Base-by-base conservation (phyloP, 2,113 vertebrate species). In the Sinocyclocheilus anshuiensis region DNA sequence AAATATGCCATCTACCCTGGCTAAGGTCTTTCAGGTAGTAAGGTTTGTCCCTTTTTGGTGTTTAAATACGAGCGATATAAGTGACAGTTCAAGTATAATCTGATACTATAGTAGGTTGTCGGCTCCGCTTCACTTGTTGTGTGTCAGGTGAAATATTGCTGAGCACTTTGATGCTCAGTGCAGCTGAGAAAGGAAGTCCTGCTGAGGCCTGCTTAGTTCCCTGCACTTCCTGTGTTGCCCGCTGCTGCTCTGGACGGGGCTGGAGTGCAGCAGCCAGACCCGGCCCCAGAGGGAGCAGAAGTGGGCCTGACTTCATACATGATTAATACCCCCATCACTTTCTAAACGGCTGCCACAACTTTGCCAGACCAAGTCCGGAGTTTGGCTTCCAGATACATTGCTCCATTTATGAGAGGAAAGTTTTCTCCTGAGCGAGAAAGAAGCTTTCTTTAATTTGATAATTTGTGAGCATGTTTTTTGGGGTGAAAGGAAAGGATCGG, bases 291-390 rank as follows among this genome's bases (percentile, higher is more conserved):
- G 86, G 87, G 91, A 92, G 89, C 88, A 92, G 93, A 92, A 94
- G 93, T 92, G 92, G 94, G 93, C 93, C 92, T 91, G 93, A 91
- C 93, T 94, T 92, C 88, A 91, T 91, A 91, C 81, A 93, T 95
- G 95, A 95, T 96, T 95, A 95, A 96, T 95, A 93, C 91, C 87
- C 92, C 93, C 94, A 94, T 94, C 93, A 95, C 91, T 95, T 94
- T 94, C 91, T 94, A 94, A 95, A 95, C 18, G 93, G 92, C 88
- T 92, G 91, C 89, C 90, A 88, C 65, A 36, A 91, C 90, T 92
- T 91, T 91, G 91, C 84, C 88, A 94, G 90, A 93, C 91, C 36
- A 83, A 84, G 87, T 74, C 92, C 92, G 92, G 92, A 94, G 93
- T 95, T 95, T 95, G 93, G 91, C 92, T 95, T 94, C 91, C 92